A percentile compares a stretch with the other conserved stretches of the same genome.
phyloP scores from a whole-genome alignment of 1,140 invertebrate species.

The Drusus annulatus region DNA sequence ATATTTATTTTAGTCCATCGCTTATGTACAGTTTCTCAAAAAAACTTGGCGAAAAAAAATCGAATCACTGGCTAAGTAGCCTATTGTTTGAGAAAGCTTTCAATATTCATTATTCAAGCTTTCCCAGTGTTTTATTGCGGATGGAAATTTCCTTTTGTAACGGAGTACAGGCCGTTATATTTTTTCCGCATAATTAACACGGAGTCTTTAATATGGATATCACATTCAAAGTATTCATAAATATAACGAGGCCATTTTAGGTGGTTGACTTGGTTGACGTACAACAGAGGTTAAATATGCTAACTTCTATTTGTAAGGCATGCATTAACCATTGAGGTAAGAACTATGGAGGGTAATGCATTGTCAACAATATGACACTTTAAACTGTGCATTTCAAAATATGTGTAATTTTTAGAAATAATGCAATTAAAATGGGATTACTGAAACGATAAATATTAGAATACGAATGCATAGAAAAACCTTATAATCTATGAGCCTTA shows the following conservation, averaged over 20 bases:
- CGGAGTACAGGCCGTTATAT: slow-evolving; percentile 33
- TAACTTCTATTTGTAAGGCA: slow-evolving; percentile 51
- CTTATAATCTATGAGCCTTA: no score
- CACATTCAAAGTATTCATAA: slow-evolving; percentile 41
- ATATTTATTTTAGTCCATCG: no score
- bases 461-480: no score
- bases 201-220: slow-evolving; percentile 47
- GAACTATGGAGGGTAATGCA: no score
- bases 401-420: no score
- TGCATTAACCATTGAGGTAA: slow-evolving; percentile 13
- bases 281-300: slow-evolving; percentile 3
- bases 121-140: slow-evolving; percentile 41
- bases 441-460: no score
- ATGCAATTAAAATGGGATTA: no score
- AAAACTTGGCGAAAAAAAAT: no score
- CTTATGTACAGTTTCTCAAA: no score
- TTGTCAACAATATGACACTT: no score
- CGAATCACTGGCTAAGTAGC: not conserved
- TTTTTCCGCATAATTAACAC: slow-evolving; percentile 46
- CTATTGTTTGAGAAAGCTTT: slow-evolving; percentile 30
- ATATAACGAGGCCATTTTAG: slow-evolving; percentile 37
- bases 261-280: slow-evolving; percentile 43
- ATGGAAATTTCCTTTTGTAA: slow-evolving; percentile 40
- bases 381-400: no score
- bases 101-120: slow-evolving; percentile 30